These are phyloP conservation scores for Dendrolimus kikuchii DNA, from an alignment of 1,140 invertebrate species.

Conservation along the genomic window DNA sequence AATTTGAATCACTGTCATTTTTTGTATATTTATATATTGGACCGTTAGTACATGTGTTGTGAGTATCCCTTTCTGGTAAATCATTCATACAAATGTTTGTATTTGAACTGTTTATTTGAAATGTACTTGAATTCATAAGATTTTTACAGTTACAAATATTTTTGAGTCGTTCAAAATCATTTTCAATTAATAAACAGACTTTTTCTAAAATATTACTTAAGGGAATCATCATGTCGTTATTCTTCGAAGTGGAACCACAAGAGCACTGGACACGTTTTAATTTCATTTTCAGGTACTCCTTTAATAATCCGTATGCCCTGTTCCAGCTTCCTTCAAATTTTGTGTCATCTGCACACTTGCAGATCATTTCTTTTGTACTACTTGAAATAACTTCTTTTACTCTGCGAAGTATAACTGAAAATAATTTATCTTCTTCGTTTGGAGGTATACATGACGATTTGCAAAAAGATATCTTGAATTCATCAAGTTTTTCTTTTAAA, in stretches of 20 bases:
- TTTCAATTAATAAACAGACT: constrained; percentile 48
- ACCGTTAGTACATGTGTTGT: neutral
- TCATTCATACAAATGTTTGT: constrained; percentile 3
- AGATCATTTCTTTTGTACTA: constrained; percentile 26
- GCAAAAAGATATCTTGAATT: constrained; percentile 28
- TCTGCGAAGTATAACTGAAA: constrained; percentile 33
- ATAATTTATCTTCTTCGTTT: constrained; percentile 41
- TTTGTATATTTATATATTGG: neutral
- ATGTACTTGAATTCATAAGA: constrained; percentile 6
- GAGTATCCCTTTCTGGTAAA: constrained; percentile 21
- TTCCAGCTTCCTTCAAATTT: constrained; percentile 38
- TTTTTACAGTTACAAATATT: constrained; percentile 28
- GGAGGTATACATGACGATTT: constrained; percentile 27
- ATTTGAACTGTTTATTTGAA: no score
- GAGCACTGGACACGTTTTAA: constrained; percentile 43
- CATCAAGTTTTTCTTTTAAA: constrained; percentile 39
- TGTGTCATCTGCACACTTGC: constrained; percentile 26
- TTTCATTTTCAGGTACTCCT: constrained; percentile 61
- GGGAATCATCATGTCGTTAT: neutral
- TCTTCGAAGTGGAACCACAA: constrained; percentile 15
- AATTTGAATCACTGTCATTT: constrained; percentile 2
- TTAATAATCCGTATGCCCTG: constrained; percentile 43
- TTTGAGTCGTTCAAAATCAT: constrained; percentile 50
- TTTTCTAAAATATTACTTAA: constrained; percentile 30
- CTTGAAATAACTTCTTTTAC: constrained; percentile 50